Evolutionary conservation across 2,888 invertebrate species (phyloP).

Genomic region (Venusia cambrica): DNA sequence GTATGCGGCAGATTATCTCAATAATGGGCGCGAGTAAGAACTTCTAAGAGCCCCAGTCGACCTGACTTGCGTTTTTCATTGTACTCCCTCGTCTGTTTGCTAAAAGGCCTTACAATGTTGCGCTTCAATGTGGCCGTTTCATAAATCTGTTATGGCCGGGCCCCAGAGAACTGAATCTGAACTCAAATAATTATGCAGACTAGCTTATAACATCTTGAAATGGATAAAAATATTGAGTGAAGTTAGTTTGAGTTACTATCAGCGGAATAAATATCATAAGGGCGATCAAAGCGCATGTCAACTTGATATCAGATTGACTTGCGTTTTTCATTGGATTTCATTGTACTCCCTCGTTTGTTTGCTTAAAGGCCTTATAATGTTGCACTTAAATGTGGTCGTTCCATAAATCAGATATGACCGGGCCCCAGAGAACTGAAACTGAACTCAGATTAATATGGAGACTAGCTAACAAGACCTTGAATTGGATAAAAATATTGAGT

Average conservation of each 20-base stretch:
- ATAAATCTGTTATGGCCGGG: conserved; percentile 39
- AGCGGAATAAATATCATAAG: too few species aligned
- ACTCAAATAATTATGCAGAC: too few species aligned
- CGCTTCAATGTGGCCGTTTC: conserved; percentile 37
- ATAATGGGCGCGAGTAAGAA: conserved; percentile 34
- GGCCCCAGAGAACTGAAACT: background rate
- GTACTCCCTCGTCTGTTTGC: conserved; percentile 40
- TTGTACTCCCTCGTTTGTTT: conserved; percentile 39
- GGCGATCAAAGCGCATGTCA: too few species aligned
- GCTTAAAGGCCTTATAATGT: conserved; percentile 46
- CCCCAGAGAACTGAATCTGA: background rate
- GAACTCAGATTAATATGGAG: too few species aligned
- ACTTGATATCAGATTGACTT: too few species aligned
- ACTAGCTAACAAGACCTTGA: too few species aligned
- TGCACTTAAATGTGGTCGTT: conserved; percentile 37
- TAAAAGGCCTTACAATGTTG: conserved; percentile 46
- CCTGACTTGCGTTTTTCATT: conserved; percentile 45
- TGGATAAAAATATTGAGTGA: too few species aligned
- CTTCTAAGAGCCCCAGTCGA: conserved; percentile 30
- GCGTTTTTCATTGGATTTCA: conserved; percentile 44
- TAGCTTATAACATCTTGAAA: too few species aligned
- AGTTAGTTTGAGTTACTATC: too few species aligned
- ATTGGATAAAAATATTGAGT: too few species aligned
- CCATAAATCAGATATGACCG: conserved; percentile 40
- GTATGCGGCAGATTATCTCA: conserved; percentile 32